phyloP scores from a whole-genome alignment of 2,797 vertebrate species.

The Bradypodion pumilum region DNA sequence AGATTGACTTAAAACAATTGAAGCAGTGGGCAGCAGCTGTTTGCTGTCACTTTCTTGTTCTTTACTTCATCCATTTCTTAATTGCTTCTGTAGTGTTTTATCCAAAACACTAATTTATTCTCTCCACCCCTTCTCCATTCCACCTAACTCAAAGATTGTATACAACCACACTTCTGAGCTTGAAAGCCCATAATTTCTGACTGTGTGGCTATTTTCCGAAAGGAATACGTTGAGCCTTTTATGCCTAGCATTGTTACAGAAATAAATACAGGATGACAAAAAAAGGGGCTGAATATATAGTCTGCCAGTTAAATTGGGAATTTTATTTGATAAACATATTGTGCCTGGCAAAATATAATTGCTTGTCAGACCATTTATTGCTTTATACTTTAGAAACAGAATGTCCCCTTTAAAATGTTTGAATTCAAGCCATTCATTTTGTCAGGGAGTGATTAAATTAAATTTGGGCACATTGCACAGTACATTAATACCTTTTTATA shows the following conservation, averaged over 20 bases:
- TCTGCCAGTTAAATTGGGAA: background rate
- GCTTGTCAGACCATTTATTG: background rate
- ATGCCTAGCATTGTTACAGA: conserved; percentile 9
- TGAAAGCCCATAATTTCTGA: background rate
- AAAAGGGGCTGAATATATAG: conserved; percentile 14
- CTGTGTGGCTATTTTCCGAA: background rate
- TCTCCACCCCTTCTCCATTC: too few species aligned
- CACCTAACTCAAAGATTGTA: background rate
- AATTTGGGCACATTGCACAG: background rate
- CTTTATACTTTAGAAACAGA: background rate
- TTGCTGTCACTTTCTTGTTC: background rate
- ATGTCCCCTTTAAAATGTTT: conserved; percentile 28
- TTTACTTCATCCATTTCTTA: background rate
- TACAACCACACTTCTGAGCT: background rate
- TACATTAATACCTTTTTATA: conserved; percentile 1
- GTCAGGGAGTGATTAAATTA: conserved; percentile 16
- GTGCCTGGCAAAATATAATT: background rate
- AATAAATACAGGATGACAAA: background rate
- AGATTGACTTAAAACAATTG: background rate
- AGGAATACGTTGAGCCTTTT: background rate
- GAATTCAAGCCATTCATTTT: background rate
- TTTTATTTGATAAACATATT: conserved; percentile 18
- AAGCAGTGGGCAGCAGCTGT: background rate
- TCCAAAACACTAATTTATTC: background rate
- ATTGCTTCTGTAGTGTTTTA: background rate